phyloP scores from a whole-genome alignment of 2,113 vertebrate genomes.

The Vidua macroura region DNA sequence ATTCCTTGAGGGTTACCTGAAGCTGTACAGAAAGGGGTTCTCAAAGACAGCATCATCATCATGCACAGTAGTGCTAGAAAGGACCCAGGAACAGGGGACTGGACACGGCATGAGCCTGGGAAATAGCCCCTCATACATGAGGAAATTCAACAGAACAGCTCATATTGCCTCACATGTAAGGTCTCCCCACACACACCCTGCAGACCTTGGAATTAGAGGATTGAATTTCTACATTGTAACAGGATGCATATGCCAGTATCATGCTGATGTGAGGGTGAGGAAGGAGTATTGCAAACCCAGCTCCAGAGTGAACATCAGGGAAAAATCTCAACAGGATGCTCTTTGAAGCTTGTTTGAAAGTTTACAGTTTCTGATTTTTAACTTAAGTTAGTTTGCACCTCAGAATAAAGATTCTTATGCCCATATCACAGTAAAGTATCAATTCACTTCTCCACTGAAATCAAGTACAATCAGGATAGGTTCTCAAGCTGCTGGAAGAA shows the following conservation, averaged over 20 bases:
- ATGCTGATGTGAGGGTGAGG: background rate
- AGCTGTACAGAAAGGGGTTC: background rate
- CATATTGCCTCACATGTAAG: background rate
- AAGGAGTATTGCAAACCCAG: conserved; percentile 5
- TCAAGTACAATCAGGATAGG: conserved; percentile 59
- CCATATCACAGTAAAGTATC: background rate
- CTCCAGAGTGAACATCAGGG: background rate
- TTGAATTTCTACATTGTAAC: background rate
- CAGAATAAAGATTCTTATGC: background rate
- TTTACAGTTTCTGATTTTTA: background rate
- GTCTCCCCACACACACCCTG: background rate
- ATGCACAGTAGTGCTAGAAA: background rate
- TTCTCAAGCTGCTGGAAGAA: conserved; percentile 44
- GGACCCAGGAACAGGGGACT: background rate
- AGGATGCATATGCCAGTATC: background rate
- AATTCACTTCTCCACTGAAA: conserved; percentile 30
- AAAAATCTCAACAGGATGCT: background rate
- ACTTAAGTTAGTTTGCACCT: background rate
- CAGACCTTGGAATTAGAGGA: background rate
- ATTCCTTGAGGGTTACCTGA: background rate
- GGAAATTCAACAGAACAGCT: background rate
- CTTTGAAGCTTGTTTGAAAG: background rate
- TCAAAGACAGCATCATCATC: conserved; percentile 6
- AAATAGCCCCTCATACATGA: background rate
- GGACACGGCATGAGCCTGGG: background rate